phyloP scores from a whole-genome alignment of 1,140 invertebrate genomes.

The Colletes gigas region DNA sequence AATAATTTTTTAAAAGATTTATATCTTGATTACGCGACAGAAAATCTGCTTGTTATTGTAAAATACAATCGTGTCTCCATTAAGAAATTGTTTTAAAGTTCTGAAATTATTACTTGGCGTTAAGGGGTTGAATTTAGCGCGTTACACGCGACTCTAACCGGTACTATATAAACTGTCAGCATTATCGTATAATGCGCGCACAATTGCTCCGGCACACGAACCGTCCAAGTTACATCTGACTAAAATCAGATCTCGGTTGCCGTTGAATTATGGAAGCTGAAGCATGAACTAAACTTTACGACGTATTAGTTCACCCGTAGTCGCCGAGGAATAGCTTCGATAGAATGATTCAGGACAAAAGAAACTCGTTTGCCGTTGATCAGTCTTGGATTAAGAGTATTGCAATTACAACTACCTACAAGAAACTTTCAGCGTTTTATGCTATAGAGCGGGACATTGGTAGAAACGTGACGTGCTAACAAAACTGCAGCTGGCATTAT shows the following conservation, averaged over 20 bases:
- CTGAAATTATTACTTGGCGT: background rate
- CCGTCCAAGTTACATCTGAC: conserved; percentile 34
- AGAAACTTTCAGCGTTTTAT: too few relatives aligned
- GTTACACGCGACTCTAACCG: background rate
- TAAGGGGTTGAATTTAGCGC: background rate
- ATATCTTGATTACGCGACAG: too few relatives aligned
- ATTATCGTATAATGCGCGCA: background rate
- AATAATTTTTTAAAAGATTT: too few relatives aligned
- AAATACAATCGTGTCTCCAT: background rate
- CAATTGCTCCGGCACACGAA: conserved; percentile 7
- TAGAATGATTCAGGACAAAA: conserved; percentile 14
- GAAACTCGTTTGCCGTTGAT: background rate
- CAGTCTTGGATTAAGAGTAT: background rate
- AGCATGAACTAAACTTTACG: conserved; percentile 45
- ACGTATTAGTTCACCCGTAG: conserved; percentile 51
- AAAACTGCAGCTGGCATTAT: background rate
- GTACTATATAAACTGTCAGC: background rate
- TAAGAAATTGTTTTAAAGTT: background rate
- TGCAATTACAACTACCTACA: too few relatives aligned
- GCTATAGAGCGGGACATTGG: too few relatives aligned
- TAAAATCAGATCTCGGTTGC: conserved; percentile 50
- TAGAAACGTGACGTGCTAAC: background rate
- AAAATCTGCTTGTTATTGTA: background rate
- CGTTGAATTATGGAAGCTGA: conserved; percentile 53
- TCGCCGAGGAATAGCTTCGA: conserved; percentile 29